Conservation (phyloP, 1,140 invertebrate species). For the Aphis gossypii region DNA sequence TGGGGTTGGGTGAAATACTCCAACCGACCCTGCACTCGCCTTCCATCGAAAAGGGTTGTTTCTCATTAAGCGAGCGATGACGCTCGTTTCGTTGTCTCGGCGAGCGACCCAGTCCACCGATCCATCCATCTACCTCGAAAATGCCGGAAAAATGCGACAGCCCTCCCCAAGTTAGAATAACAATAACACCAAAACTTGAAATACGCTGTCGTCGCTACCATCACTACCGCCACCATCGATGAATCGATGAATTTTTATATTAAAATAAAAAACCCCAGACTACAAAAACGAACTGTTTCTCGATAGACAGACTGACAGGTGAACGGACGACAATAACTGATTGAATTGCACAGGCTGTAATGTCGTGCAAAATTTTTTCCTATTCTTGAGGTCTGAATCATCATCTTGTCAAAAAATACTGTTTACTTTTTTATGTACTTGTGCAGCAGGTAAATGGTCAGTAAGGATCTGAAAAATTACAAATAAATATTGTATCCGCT, state of each 20-base stretch:
- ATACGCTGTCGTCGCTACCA: neutral
- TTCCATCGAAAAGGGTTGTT: constrained; percentile 38
- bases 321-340: neutral
- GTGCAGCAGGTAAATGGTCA: no score
- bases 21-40: neutral
- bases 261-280: neutral
- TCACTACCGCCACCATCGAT: no score
- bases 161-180: neutral
- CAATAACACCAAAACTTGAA: neutral
- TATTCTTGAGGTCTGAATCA: neutral
- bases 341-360: neutral
- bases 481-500: no score
- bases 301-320: neutral
- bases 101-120: neutral
- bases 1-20: neutral
- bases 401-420: neutral
- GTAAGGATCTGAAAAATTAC: no score
- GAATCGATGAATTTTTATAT: neutral
- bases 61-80: constrained; percentile 43
- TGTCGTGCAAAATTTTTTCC: neutral
- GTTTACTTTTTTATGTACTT: neutral
- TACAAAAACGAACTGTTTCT: neutral
- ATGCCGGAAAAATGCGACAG: neutral
- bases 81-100: neutral
- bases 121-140: constrained; percentile 25